Conservation (phyloP, 1,140 invertebrate species). For the Ditylenchus dipsaci region DNA sequence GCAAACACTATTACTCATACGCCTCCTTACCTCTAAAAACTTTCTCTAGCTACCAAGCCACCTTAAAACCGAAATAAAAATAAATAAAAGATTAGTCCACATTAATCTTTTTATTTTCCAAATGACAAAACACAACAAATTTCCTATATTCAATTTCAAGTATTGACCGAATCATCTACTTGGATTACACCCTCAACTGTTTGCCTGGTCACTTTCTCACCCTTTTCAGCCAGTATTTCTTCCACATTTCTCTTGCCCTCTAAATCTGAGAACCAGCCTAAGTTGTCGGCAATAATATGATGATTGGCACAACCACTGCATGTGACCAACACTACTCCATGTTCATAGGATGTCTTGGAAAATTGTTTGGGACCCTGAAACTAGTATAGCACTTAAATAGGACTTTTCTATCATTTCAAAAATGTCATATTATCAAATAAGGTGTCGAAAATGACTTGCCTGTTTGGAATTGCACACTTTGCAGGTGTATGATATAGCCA, state of each 20-base stretch:
- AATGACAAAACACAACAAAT: too few species aligned
- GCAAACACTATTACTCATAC: too few species aligned
- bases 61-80: too few species aligned
- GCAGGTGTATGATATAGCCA: constrained; percentile 50
- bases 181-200: background rate
- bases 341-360: constrained; percentile 60
- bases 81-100: too few species aligned
- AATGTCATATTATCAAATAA: constrained; percentile 1
- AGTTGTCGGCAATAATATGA: constrained; percentile 63
- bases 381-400: background rate
- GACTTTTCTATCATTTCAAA: background rate
- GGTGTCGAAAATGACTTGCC: constrained; percentile 20
- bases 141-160: too few species aligned
- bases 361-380: constrained; percentile 60
- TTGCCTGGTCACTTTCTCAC: constrained; percentile 56
- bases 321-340: constrained; percentile 62
- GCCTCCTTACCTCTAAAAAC: too few species aligned
- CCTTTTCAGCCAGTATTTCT: constrained; percentile 61
- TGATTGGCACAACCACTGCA: constrained; percentile 57
- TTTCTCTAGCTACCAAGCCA: too few species aligned
- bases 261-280: constrained; percentile 62
- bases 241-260: constrained; percentile 61
- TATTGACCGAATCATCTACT: too few species aligned
- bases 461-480: constrained; percentile 54
- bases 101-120: too few species aligned